Base-by-base conservation (phyloP, 2,888 invertebrate genomes). In the Drosophila recens region DNA sequence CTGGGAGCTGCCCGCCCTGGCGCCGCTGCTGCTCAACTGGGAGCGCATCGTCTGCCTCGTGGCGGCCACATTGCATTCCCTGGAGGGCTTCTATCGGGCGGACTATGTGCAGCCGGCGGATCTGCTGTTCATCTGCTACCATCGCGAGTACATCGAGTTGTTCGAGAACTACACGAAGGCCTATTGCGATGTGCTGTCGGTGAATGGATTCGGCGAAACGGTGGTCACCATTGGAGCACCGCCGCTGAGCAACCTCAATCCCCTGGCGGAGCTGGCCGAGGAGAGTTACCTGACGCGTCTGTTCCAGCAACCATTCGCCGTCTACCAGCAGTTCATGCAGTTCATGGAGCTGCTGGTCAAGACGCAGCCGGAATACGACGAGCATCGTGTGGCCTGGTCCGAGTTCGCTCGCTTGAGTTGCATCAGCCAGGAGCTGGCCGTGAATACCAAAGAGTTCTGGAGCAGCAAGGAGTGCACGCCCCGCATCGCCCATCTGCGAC, bases 111-210 rank as follows among this genome's bases (percentile, higher is more conserved):
- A 94, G 63, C 94, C 95, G 83, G 94, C 94, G 90, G 95, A 96
- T 93, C 94, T 96, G 88, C 93, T 95, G 54, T 94, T 96, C 86
- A 94, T 96, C 81, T 95, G 95, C 90, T 94, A 95, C 92, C 94
- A 95, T 90, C 95, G 96, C 87, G 96, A 96, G 92, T 95, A 94
- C 92, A 94, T 96, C 89, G 94, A 94, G 90, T 94, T 96, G 72
- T 96, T 96, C 91, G 95, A 94, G 91, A 94, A 94, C 91, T 96
- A 96, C 93, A 94, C 95, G 49, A 93, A 95, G 92, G 94, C 95
- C 82, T 94, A 96, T 90, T 96, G 96, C 92, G 95, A 96, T 94
- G 94, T 96, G 73, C 95, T 95, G 88, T 95, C 96, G 80, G 93
- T 96, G 72, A 95, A 95, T 87, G 96, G 96, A 38, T 96, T 96